Base-by-base conservation (phyloP, 2,888 invertebrate genomes). In the Epicampocera succincta region DNA sequence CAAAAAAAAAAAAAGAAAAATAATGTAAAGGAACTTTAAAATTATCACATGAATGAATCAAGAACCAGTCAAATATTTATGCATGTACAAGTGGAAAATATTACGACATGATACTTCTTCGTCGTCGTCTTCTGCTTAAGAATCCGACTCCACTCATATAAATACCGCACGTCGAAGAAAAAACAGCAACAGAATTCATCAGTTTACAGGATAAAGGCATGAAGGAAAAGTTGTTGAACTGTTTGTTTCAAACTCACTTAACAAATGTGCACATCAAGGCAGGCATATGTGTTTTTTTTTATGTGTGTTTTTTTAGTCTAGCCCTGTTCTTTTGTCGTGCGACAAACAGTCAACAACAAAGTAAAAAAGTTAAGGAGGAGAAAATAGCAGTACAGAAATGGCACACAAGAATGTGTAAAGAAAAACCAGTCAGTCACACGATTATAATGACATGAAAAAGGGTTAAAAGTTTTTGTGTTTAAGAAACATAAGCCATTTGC, bases 191-290 rank as follows among this genome's bases (percentile, higher is more conserved):
- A 46, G n/a, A 48, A 42, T 42, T 38, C 15, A 9, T 44, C 42
- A 19, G 42, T n/a, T 12, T 42, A 58, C 69, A 69, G 61, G 25
- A 68, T 61, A 68, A 69, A 52, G 52, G 33, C 15, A 12, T 6
- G 25, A 12, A 65, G 42, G 48, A 78, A 78, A 72, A 66, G 78
- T 78, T 78, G 78, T 78, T 78, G 72, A 78, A 78, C 78, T 73
- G 72, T 78, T 72, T 78, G 60, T 78, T 72, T 78, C 60, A 73
- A 78, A 78, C 66, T 81, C 72, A 81, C 81, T 77, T 77, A 73
- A 72, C 63, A 81, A 77, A 77, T 33, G 33, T 33, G 33, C 73
- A 61, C 68, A 38, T 76, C 33, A 33, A 33, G 33, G 9, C 81
- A 81, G 56, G 56, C 76, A 63, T 68, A 72, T 54, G 76, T 21